Base-by-base conservation (phyloP, 1,140 invertebrate genomes). In the Zeugodacus cucurbitae region DNA sequence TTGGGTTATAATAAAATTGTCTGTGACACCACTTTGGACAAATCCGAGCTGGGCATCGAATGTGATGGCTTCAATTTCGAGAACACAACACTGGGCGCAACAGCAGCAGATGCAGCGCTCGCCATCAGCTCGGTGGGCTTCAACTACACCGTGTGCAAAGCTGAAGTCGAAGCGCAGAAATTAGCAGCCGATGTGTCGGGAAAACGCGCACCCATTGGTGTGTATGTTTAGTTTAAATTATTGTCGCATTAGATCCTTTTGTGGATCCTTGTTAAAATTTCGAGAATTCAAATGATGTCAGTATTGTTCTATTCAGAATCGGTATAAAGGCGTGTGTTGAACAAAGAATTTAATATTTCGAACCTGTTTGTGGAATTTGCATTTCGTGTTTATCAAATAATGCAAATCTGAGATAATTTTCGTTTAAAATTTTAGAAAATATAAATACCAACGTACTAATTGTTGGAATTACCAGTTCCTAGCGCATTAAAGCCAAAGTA, bases 171-270 rank as follows among this genome's bases (percentile, higher is more conserved):
- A 89, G 93, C 95, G 1, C 95, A 96, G 90, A 94, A 94, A 64
- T 91, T 95, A 34, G 95, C 95, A 0, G 94, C 95, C 0, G 94
- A 93, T 87, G 95, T 96, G 87, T 94, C 95, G 58, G 94, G 95
- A 17, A 92, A 92, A 86, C 90, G 92, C 44, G 91, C 91, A 10
- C 92, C 92, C 5, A 93, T 93, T 41, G 91, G 92, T 93, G 89
- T 89, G 82, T 89, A 57, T 74, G 8, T 87, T 32, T n/a, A 8
- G 62, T 8, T 8, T 67, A 67, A n/a, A n/a, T n/a, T n/a, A 54
- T 54, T 54, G 20, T 54, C 7, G 34, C 34, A 74, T 74, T 74
- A 41, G 20, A 37, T 74, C 14, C 70, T 10, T 20, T 34, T 5
- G 32, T 22, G 29, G 20, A 2, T 67, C 54, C 14, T 17, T 48